Conservation (phyloP, 2,113 vertebrate species). For the Semicossyphus pulcher region DNA sequence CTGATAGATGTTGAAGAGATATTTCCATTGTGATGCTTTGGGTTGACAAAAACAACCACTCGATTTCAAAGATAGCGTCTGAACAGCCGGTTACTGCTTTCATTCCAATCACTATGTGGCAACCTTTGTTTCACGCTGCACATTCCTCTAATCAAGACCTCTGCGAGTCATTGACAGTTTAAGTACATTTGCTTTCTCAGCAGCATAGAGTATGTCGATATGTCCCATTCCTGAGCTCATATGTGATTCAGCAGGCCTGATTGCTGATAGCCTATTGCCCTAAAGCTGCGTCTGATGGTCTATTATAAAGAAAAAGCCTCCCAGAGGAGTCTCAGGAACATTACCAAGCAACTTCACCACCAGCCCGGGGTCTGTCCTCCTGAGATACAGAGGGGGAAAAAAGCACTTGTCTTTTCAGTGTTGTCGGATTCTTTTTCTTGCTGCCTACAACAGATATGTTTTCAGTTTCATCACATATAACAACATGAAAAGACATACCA, state of each 20-base stretch:
- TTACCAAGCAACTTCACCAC: conserved; percentile 23
- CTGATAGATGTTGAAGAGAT: background rate
- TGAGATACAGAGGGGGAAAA: background rate
- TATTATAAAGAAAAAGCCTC: conserved; percentile 50
- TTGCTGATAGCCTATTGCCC: conserved; percentile 40
- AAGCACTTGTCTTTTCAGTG: conserved; percentile 18
- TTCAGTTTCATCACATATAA: conserved; percentile 40
- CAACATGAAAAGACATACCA: conserved; percentile 40
- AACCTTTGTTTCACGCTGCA: conserved; percentile 24
- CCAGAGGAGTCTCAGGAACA: conserved; percentile 22
- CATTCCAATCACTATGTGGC: conserved; percentile 8
- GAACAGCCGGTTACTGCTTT: conserved; percentile 6
- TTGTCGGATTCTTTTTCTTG: conserved; percentile 1
- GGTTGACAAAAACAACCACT: conserved; percentile 2
- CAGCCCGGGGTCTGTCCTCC: conserved; percentile 16
- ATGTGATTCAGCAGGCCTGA: conserved; percentile 44
- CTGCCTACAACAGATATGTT: conserved; percentile 5
- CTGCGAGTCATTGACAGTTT: conserved; percentile 39
- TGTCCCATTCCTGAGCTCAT: conserved; percentile 45
- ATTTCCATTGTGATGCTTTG: background rate
- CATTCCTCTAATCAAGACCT: conserved; percentile 43
- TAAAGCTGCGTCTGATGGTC: conserved; percentile 42
- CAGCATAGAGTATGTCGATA: conserved; percentile 51
- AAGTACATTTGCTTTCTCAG: conserved; percentile 63
- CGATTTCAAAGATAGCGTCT: conserved; percentile 1